Percentiles rank a stretch among this genome's conserved stretches.
Conservation (phyloP, 1,140 invertebrate species). For the Diachasmimorpha longicaudata region DNA sequence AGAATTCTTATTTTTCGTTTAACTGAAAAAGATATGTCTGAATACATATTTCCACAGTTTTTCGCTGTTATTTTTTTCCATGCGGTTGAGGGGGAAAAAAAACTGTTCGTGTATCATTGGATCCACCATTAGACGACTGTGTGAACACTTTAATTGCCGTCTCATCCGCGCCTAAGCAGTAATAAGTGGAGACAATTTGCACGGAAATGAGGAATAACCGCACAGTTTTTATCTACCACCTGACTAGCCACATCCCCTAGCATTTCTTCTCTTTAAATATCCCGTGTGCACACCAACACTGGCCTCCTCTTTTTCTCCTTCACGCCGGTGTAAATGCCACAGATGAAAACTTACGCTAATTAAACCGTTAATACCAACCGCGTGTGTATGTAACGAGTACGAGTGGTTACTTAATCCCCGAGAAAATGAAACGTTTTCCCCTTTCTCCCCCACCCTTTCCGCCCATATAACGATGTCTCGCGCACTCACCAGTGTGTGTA, state of each 20-base stretch:
- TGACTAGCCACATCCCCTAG: neutral
- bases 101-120: neutral
- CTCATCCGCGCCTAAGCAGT: conserved; percentile 25
- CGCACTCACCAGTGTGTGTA: neutral
- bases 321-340: conserved; percentile 43
- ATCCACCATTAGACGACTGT: conserved; percentile 11
- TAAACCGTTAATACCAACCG: conserved; percentile 59
- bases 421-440: conserved; percentile 55
- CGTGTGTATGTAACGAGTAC: conserved; percentile 54
- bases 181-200: conserved; percentile 19
- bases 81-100: neutral
- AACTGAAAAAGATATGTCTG: neutral
- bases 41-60: neutral
- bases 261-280: neutral
- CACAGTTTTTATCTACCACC: neutral
- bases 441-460: too few relatives aligned
- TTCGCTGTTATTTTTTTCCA: neutral
- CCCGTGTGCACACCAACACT: neutral
- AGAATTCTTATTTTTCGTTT: neutral
- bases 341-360: conserved; percentile 63
- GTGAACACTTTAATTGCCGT: conserved; percentile 5
- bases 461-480: neutral
- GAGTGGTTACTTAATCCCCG: conserved; percentile 57
- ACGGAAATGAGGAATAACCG: neutral
- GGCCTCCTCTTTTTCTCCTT: conserved; percentile 14